Conservation (phyloP, 2,888 invertebrate genomes). For the Pogonocherus hispidulus region DNA sequence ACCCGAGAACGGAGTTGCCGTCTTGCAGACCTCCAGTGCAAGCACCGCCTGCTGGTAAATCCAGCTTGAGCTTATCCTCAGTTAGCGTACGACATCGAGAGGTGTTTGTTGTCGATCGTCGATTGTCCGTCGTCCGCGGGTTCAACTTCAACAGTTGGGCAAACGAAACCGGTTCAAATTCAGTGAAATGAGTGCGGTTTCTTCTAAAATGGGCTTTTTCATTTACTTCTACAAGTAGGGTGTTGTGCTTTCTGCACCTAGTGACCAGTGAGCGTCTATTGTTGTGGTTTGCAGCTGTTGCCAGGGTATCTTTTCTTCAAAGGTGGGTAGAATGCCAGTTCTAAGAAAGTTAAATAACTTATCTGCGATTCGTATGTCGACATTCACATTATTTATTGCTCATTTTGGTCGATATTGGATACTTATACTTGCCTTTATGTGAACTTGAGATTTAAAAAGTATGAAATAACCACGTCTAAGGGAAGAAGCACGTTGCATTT, state of each 20-base stretch:
- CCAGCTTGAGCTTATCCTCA: not conserved
- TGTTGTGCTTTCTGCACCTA: not conserved
- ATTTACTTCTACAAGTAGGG: not conserved
- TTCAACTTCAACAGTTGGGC: not conserved
- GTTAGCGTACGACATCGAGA: not conserved
- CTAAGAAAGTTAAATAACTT: no score
- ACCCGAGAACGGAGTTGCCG: not conserved
- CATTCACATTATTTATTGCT: no score
- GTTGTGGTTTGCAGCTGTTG: not conserved
- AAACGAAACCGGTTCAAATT: not conserved
- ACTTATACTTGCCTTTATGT: no score
- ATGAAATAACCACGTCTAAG: no score
- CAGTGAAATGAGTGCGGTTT: not conserved
- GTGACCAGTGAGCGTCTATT: not conserved
- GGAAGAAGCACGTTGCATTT: no score
- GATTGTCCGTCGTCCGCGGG: not conserved
- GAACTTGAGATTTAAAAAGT: no score
- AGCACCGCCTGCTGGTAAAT: not conserved
- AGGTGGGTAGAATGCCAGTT: not conserved
- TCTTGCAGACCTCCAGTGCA: not conserved
- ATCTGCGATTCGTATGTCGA: no score
- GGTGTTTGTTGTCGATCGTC: not conserved
- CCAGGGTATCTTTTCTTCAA: not conserved
- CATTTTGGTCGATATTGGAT: no score
- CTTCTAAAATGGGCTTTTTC: not conserved